Base-by-base conservation (phyloP, 2,797 vertebrate genomes). In the Falco berigora region DNA sequence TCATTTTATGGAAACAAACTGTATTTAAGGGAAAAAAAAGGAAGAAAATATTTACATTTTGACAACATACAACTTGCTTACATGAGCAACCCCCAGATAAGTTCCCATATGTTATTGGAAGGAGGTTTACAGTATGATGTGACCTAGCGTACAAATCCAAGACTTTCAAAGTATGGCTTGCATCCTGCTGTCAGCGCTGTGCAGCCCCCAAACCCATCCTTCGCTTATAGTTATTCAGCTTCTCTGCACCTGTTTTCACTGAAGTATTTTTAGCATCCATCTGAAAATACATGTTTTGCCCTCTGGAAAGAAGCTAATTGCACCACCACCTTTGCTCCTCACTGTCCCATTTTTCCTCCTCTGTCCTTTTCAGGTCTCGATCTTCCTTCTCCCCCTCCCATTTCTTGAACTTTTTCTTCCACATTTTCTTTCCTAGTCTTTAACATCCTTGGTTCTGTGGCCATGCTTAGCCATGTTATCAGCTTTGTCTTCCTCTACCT, bases 1-100 rank as follows among this genome's bases (percentile, higher is more conserved):
- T 91, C 95, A 86, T 89, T 94, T 96, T 86, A 91, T 55, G n/a
- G 93, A 96, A 97, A 96, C 90, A 96, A 94, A 79, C 53, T 92
- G 32, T 23, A 88, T 90, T 90, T 94, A 92, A 94, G 23, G 20
- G 5, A 14, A 4, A 3, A 4, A 20, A 30, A 76, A 42, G 49
- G 50, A 79, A 63, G 71, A 73, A 95, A 95, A 96, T 90, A 96
- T 97, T 96, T 96, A 94, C 92, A 52, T 96, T 93, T 92, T 89
- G 75, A 96, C 90, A 96, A 93, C 93, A 62, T 80, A 90, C 81
- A 80, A 94, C 75, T 95, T 72, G 86, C 50, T 86, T 84, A 83
- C 92, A 80, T 9, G 56, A 64, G 56, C 12, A 11, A 93, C 74
- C 80, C 96, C 74, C 86, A 92, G 74, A 58, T 58, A 93, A 87